Evolutionary conservation across 2,888 invertebrate genomes (phyloP), one percentile per base, ranked within the genome.

Genomic region (Temnothorax ravouxi): DNA sequence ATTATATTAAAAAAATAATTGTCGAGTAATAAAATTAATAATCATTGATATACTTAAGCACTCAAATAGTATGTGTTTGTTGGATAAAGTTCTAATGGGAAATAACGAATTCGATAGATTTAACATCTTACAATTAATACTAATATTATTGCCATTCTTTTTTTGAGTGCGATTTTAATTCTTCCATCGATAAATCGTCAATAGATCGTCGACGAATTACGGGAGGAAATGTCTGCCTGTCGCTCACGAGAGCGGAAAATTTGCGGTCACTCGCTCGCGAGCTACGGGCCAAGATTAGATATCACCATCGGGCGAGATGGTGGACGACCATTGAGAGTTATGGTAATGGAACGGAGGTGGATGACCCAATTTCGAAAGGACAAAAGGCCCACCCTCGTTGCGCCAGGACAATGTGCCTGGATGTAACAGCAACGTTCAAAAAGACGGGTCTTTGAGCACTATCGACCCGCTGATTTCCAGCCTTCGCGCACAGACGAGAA

Each of bases 291-390:
- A 50, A 81, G 81, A 81, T 81, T 81, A 62, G 75, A 62, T 81
- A 79, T 41, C 54, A 50, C 38, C 41, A 44, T 77, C 41, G 44
- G 21, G 21, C 13, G 52, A 71, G 54, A 59, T 69, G 62, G 81
- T 83, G 61, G 50, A 72, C 79, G 47, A 72, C 54, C 54, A 81
- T 81, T 80, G 62, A 80, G 83, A 83, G 71, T 83, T 83, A 83
- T 83, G 79, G 52, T 81, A 83, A 83, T 80, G 80, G 71, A 83
- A 83, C 54, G 50, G 18, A 77, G 77, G 52, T 74, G 54, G 69
- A 69, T 62, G 71, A 83, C 83, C 83, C 62, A 83, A 79, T 83
- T 83, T 80, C 80, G 41, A 69, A 61, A 62, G 69, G 71, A 69
- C 81, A 80, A 83, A 83, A 80, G 81, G 56, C 18, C 21, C 41